Base-by-base conservation (phyloP, 2,888 invertebrate species). In the Uropetala carovei region DNA sequence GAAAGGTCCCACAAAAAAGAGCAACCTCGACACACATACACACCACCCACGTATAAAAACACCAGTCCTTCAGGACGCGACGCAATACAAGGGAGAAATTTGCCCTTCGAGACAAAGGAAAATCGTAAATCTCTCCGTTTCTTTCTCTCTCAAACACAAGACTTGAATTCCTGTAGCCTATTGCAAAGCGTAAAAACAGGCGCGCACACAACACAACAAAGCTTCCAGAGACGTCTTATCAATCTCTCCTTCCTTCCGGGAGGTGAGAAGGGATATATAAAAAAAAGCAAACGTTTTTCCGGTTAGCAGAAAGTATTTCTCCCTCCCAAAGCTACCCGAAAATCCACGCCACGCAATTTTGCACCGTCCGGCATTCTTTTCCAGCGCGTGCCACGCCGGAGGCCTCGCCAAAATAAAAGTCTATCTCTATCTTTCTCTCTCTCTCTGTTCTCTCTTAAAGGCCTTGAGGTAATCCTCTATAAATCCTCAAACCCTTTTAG, bases 41-140 rank as follows among this genome's bases (percentile, higher is more conserved):
- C 75, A 27, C 18, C 22, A 27, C 75, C 0, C 22, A 18, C 10
- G 75, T 0, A 27, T 75, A 27, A 75, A 22, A 75, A 27, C 22
- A 75, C 22, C 27, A 22, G 75, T 75, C 27, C 75, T 27, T 27
- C 11, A 27, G 22, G 75, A 75, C n/a, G 75, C n/a, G 68, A n/a
- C 68, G 22, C 22, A 75, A 75, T 75, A 75, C 75, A 75, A 75
- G 75, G 27, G 27, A 75, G 75, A 75, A 75, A 75, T 75, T 75
- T 75, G 75, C 75, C 75, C 27, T 75, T 13, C 11, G 75, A 75
- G 75, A 75, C 75, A 75, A 75, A 75, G 22, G 75, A 75, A 75
- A 75, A 75, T 75, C 75, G 75, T 75, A 75, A 27, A 75, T 75
- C 75, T 75, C 75, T 22, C 10, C 3, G n/a, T n/a, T n/a, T n/a